Evolutionary conservation across 2,888 invertebrate genomes (phyloP), one percentile per base, ranked within the genome.

Genomic region (Elegia similella): DNA sequence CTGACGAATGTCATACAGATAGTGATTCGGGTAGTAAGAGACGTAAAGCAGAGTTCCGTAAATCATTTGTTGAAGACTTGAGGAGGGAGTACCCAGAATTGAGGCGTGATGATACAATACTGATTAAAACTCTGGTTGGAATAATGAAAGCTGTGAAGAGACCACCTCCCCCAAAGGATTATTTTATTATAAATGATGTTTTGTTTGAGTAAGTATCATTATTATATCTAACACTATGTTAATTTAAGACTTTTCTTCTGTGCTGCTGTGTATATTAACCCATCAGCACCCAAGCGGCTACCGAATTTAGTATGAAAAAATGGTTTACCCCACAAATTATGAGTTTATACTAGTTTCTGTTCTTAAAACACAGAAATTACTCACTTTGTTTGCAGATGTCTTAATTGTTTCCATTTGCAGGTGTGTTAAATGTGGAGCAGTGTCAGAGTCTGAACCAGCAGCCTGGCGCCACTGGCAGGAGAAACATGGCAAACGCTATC

Each of bases 401-500:
- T 23, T 23, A 23, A 3, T 23, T 23, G 23, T 23, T 46, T 29
- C 54, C 46, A 43, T 50, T 68, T 65, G 1, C 70, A 90, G 90
- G 53, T 89, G 90, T 64, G 47, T 64, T 1, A 38, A 59, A 29
- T 90, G 90, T 63, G 70, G 66, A 0, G 13, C 42, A 0, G 48
- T 72, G 6, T 66, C 70, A 0, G 70, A 69, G 0, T 69, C 80
- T 0, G 57, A 76, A 30, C 72, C 79, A 0, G 78, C 78, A 0
- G 82, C 82, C 0, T 62, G 65, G 0, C 76, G 86, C 0, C 90
- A 90, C 56, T 89, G 80, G 43, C 84, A 85, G 29, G 82, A 83
- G 59, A 82, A 76, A 23, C 90, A 90, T 57, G 90, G 90, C 0
- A 67, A 73, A 1, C 69, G 85, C 42, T 89, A 88, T 53, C 74